A percentile compares a stretch with the other conserved stretches of the same genome.
phyloP scores from a whole-genome alignment of 2,113 vertebrate species.

The Scopus umbretta region DNA sequence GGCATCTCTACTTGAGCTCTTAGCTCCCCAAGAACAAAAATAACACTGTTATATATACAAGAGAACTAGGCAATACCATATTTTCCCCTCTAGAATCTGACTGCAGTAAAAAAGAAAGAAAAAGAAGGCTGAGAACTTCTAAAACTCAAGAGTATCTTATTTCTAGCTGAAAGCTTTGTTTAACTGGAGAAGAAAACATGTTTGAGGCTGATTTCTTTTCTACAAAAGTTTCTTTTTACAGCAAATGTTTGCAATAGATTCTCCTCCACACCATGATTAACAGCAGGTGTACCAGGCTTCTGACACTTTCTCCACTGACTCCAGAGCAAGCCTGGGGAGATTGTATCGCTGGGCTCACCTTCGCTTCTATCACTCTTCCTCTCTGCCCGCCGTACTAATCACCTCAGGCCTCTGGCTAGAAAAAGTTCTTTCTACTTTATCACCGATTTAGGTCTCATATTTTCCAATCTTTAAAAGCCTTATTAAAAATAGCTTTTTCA shows the following conservation, averaged over 20 bases:
- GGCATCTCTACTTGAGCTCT: not conserved
- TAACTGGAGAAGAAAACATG: not conserved
- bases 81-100: not conserved
- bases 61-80: not conserved
- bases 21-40: not conserved
- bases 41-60: not conserved
- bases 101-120: not conserved
- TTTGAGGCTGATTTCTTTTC: not conserved
- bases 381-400: not conserved
- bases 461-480: not conserved
- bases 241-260: not conserved
- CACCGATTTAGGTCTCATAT: not conserved
- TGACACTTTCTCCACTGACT: not conserved
- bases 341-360: rapidly evolving
- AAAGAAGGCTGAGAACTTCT: not conserved
- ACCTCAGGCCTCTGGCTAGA: not conserved
- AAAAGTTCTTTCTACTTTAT: not conserved
- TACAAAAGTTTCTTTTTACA: not conserved
- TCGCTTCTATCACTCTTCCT: not conserved
- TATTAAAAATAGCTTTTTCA: not conserved
- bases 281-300: not conserved
- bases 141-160: not conserved
- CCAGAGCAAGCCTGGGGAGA: not conserved
- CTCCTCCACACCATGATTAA: not conserved
- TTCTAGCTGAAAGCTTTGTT: not conserved